Conservation (phyloP, 1,140 invertebrate genomes). For the Agrypnia vestita region DNA sequence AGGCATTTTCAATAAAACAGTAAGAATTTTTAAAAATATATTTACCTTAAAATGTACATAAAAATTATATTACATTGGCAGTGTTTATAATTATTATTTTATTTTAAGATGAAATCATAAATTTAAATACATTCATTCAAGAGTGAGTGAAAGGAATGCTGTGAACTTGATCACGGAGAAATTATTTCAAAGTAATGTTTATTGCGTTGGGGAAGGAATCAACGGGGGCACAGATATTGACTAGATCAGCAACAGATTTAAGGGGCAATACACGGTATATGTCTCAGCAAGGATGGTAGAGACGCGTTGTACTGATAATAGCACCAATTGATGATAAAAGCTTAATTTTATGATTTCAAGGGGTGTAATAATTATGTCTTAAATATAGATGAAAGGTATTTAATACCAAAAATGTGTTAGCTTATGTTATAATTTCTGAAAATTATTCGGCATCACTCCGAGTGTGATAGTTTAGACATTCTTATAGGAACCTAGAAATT, state of each 20-base stretch:
- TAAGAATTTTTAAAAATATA: conserved; percentile 54
- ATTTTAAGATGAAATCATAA: conserved; percentile 34
- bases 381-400: conserved; percentile 40
- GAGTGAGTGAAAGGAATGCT: background rate
- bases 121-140: conserved; percentile 17
- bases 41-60: conserved; percentile 51
- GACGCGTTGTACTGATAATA: background rate
- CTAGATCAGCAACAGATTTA: conserved; percentile 9
- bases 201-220: background rate
- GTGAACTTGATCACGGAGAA: background rate
- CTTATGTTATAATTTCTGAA: conserved; percentile 5
- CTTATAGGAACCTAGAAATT: conserved; percentile 40
- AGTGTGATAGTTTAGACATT: conserved; percentile 10
- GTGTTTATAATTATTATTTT: conserved; percentile 50
- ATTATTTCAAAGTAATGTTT: background rate
- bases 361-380: conserved; percentile 14
- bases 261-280: background rate
- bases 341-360: background rate
- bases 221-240: background rate
- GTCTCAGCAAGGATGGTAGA: background rate
- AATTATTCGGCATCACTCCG: background rate
- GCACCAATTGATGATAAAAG: conserved; percentile 12
- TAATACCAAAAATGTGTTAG: conserved; percentile 21
- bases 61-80: conserved; percentile 60
- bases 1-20: no score